Base-by-base conservation (phyloP, 2,888 invertebrate species). In the Zaprionus lineosus region DNA sequence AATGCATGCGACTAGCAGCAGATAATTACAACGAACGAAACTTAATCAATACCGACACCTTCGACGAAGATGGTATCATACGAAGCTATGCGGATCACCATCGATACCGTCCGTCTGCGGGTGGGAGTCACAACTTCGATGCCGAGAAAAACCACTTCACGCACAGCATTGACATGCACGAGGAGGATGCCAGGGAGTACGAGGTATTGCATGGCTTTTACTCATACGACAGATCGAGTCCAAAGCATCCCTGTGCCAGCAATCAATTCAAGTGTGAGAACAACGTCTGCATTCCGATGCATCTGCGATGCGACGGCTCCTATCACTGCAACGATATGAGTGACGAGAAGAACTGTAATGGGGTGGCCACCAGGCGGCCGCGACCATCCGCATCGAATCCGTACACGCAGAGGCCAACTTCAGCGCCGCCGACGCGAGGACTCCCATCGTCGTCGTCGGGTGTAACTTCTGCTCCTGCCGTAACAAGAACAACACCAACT, bases 291-390 rank as follows among this genome's bases (percentile, higher is more conserved):
- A 93, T 94, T 63, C 91, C 88, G 6, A 34, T 84, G 44, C 62
- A 82, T 8, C 66, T 89, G 44, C 87, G 91, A 53, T 93, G 94
- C 87, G 92, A 94, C 88, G 90, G 91, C 29, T 82, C 87, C 43
- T 84, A 84, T 64, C 93, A 94, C 77, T 94, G 94, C 88, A 89
- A 90, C 60, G 93, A 94, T 87, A 87, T 90, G 71, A 91, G 92
- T 36, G 93, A 93, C 81, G 93, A 93, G 85, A 76, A 74, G 29
- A 88, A 89, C 67, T 92, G 92, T 74, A 84, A 87, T 2, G 68
- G 61, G 1, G 12, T 6, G 3, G 50, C 74, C 1, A 77, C 77
- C 0, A 48, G 71, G 0, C 58, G 72, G 2, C 62, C 67, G 11
- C 19, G 3, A 72, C 57, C 40, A 1, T 40, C 48, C 8, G 34